Evolutionary conservation across 2,888 invertebrate species (phyloP), one percentile per base, ranked within the genome.

Genomic region (Tuta absoluta): DNA sequence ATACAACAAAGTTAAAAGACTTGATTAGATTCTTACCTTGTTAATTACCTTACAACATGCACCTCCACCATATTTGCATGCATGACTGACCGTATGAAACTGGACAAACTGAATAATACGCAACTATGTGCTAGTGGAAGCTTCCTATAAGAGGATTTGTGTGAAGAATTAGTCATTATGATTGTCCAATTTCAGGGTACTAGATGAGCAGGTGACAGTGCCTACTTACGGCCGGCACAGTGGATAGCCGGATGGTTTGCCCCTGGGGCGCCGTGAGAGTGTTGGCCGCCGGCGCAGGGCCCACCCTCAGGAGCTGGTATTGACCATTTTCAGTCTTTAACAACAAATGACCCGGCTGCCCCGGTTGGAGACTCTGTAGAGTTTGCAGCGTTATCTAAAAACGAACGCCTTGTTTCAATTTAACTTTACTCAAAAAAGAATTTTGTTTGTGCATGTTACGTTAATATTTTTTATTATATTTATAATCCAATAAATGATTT

Each of bases 291-390:
- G 96, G 94, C 70, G 96, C 95, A 74, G 96, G 96, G 72, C 96
- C 96, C 77, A 97, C 96, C 86, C 98, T 95, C 82, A 98, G 93
- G 86, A 98, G 93, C 90, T 98, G 98, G 91, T 96, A 97, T 89
- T 98, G 97, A 81, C 98, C 98, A 93, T 97, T 98, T 93, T 98
- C 98, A 82, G 98, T 98, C 93, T 98, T 98, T 87, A 98, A 93
- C 84, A 98, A 94, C 86, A 98, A 93, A 89, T 94, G 93, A 86
- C 98, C 96, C 89, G 96, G 97, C 87, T 97, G 96, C 84, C 96
- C 96, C 74, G 96, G 95, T 92, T 96, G 97, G 73, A 97, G 93
- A 84, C 95, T 95, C 88, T 96, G 96, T 79, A 97, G 93, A 82
- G 96, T 94, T 93, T 97, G 96, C 89, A 97, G 93, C 79, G 97